A percentile compares a stretch with the other conserved stretches of the same genome.
Evolutionary conservation across 2,888 invertebrate genomes (phyloP).

Genomic region (Tinea trinotella): DNA sequence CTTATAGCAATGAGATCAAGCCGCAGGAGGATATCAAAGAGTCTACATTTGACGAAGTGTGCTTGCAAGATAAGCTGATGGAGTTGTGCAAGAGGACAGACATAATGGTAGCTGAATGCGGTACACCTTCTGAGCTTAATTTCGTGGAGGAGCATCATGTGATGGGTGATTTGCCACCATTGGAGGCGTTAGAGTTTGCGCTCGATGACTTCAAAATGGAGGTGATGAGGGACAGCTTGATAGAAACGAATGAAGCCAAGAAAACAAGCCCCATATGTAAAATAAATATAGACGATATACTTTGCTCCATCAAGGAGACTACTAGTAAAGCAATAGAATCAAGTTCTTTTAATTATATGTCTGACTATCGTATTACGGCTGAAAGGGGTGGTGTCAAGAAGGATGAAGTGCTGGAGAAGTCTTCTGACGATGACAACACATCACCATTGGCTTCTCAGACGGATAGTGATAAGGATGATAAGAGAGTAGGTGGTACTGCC

Average conservation of each 20-base stretch:
- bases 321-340: conserved; percentile 45
- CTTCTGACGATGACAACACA: conserved; percentile 71
- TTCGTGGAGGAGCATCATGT: conserved; percentile 64
- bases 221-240: conserved; percentile 58
- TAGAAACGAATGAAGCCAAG: conserved; percentile 46
- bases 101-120: conserved; percentile 64
- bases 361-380: conserved; percentile 38
- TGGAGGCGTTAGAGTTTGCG: conserved; percentile 54
- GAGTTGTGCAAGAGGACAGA: conserved; percentile 61
- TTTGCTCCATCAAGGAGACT: conserved; percentile 56
- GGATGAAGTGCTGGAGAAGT: conserved; percentile 44
- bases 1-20: conserved; percentile 36
- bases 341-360: conserved; percentile 56
- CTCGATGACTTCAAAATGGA: conserved; percentile 60
- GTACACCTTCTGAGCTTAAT: conserved; percentile 52
- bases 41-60: conserved; percentile 25
- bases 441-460: conserved; percentile 63
- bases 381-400: conserved; percentile 40
- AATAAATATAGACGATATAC: conserved; percentile 59
- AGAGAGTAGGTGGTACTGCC: conserved; percentile 48
- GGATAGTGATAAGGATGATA: conserved; percentile 71
- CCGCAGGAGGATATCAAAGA: neutral
- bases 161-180: conserved; percentile 47
- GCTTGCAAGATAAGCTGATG: conserved; percentile 54
- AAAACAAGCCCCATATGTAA: conserved; percentile 58